Base-by-base conservation (phyloP, 2,113 vertebrate genomes). In the Penelope pileata region DNA sequence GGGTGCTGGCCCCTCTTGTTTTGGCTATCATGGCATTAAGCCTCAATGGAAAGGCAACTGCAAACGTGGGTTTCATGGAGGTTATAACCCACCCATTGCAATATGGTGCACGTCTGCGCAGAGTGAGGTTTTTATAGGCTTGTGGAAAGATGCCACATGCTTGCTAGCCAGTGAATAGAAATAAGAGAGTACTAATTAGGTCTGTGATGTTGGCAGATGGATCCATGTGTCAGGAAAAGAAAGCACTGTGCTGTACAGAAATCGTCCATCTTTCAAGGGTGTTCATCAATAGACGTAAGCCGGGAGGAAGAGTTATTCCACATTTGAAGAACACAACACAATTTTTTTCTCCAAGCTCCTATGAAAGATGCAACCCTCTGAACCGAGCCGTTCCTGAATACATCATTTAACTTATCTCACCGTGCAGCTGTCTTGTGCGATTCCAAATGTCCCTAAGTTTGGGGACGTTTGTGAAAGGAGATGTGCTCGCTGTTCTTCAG, bases 321-420 rank as follows among this genome's bases (percentile, higher is more conserved):
- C 51, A 26, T 82, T 67, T 58, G 68, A 94, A 56, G 94, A 94
- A 60, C 68, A 73, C 66, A 51, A 5, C 48, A 1, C 10, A 18
- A 29, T 34, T 74, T 88, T 67, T 1, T 0, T 70, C 0, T 2
- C 58, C 86, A 67, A 90, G 83, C 90, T 93, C 53, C 69, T 9
- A 7, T 91, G 93, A 91, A 95, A 89, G 93, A 96, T 89, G 93
- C 70, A 86, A 82, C 91, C 82, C 93, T 95, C 91, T 1, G 7
- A 91, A 68, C 73, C 0, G 10, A 93, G 91, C 79, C 4, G 1
- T 42, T 81, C 13, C 84, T 89, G 80, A 94, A 96, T 90, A 63
- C 93, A 92, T 90, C 80, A 84, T 66, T 91, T 62, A 70, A 95
- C 94, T 97, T 96, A 95, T 95, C 97, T 96, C 92, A 42, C 23